Evolutionary conservation across 1,140 invertebrate species (phyloP).

Genomic region (Popillia japonica): DNA sequence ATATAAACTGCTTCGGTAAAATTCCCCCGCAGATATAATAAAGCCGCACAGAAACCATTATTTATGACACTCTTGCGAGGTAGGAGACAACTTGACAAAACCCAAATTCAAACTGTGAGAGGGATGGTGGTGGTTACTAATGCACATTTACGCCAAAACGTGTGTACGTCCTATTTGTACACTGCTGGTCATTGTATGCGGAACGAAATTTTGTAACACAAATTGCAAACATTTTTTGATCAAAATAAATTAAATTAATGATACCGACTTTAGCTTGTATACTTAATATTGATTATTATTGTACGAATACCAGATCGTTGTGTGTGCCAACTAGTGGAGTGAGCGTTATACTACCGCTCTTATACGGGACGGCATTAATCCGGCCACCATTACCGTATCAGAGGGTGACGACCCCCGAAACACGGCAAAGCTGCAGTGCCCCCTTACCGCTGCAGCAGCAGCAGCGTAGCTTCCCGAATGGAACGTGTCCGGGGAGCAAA

Average conservation of each 20-base stretch:
- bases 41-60: background rate
- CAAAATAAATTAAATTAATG: no score
- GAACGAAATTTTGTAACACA: no score
- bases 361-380: background rate
- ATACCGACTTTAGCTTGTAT: no score
- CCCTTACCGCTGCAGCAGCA: background rate
- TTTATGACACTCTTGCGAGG: background rate
- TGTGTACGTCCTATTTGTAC: background rate
- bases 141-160: background rate
- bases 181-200: no score
- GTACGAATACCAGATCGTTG: no score
- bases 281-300: no score
- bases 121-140: background rate
- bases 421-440: conserved; percentile 13
- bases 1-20: background rate
- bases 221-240: no score
- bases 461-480: background rate
- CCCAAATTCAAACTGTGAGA: background rate
- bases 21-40: background rate
- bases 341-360: background rate
- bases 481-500: conserved; percentile 13
- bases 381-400: background rate
- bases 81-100: background rate
- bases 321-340: background rate
- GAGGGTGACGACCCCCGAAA: conserved; percentile 2